Base-by-base conservation (phyloP, 2,797 vertebrate species). In the Anniella stebbinsi region DNA sequence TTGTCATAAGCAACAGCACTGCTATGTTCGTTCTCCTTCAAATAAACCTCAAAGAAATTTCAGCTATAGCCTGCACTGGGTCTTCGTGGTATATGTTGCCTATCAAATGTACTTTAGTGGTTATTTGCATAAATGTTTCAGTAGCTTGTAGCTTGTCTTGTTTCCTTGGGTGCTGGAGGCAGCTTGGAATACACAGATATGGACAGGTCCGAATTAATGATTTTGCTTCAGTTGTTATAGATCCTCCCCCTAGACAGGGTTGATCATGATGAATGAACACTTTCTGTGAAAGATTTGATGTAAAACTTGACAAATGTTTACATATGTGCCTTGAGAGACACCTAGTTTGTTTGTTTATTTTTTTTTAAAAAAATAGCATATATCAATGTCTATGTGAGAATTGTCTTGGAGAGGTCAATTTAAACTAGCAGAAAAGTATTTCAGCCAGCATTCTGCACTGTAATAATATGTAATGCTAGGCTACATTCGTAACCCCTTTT, bases 151-250 rank as follows among this genome's bases (percentile, higher is more conserved):
- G 54, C 93, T 41, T 87, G 90, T 77, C 48, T 87, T 72, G 38
- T 21, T 57, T 88, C 91, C 33, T 6, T 67, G 83, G 1, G 48
- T 94, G 80, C 25, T 41, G 48, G 8, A 69, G 11, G 1, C 18
- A 84, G 67, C 94, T 93, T 86, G 89, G 28, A 78, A n/a, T 10
- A 92, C 83, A 92, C 33, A 60, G 60, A 86, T 88, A 28, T 12
- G 3, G 36, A 93, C 83, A 94, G 90, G 91, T 90, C 88, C n/a
- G 51, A 95, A 94, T 95, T 92, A 93, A 95, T 93, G 85, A 88
- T 92, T 94, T 91, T 57, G 41, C 73, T 36, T 92, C 87, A 92
- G 80, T 72, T 92, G 25, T 89, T 92, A 92, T 92, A 89, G 91
- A 89, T 87, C 73, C 66, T 51, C 84, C 70, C 41, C 67, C 28